Evolutionary conservation across 2,888 invertebrate species (phyloP).

Genomic region (Agrypnus murinus): DNA sequence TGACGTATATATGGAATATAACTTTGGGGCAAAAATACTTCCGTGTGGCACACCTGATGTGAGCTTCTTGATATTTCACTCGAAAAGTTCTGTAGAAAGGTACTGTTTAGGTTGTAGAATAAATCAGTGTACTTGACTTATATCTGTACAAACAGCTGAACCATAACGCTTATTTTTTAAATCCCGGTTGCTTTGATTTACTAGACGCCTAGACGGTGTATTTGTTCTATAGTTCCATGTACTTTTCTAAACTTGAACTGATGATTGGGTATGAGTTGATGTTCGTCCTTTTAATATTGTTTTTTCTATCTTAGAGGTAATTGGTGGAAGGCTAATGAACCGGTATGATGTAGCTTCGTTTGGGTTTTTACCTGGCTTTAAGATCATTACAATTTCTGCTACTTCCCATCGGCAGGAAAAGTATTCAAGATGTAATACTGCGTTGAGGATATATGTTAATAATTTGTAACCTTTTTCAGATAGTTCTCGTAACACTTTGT

Average conservation of each 20-base stretch:
- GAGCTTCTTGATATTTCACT: constrained; percentile 12
- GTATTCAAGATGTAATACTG: too few species aligned
- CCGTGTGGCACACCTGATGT: not conserved
- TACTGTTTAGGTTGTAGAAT: too few species aligned
- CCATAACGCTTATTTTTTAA: constrained; percentile 14
- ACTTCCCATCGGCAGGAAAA: too few species aligned
- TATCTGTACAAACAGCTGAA: constrained; percentile 2
- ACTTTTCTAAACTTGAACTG: constrained; percentile 2
- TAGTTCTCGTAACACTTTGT: too few species aligned
- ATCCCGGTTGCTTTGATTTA: not conserved
- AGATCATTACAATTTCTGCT: too few species aligned
- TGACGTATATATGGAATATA: not conserved
- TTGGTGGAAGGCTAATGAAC: too few species aligned
- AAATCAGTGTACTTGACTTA: not conserved
- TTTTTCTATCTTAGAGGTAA: too few species aligned
- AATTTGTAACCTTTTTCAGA: too few species aligned
- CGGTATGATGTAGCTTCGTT: too few species aligned
- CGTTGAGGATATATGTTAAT: too few species aligned
- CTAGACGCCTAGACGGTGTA: constrained; percentile 9
- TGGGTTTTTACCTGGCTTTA: too few species aligned
- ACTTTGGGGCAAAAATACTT: not conserved
- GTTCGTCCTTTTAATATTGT: too few species aligned
- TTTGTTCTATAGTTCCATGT: constrained; percentile 1
- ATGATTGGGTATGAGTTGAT: not conserved
- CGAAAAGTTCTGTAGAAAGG: constrained; percentile 7